Conservation (phyloP, 1,140 invertebrate genomes). For the Drosophila dunni region DNA sequence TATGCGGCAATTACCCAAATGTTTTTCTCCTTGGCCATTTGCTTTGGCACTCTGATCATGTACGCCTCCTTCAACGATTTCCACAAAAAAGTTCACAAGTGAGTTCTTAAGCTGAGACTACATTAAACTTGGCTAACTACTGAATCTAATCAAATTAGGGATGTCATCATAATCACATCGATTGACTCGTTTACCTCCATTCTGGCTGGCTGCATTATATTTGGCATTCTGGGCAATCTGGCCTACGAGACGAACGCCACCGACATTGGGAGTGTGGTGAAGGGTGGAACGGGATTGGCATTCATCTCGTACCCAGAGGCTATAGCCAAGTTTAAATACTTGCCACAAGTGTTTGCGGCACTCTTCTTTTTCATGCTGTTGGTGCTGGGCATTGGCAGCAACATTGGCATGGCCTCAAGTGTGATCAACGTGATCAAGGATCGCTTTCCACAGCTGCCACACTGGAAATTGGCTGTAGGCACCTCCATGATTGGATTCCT, state of each 20-base stretch:
- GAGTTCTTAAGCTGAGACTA: slow-evolving; percentile 41
- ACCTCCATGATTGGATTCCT: slow-evolving; percentile 88
- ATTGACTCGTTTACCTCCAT: slow-evolving; percentile 93
- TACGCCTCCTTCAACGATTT: slow-evolving; percentile 94
- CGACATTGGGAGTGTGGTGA: slow-evolving; percentile 85
- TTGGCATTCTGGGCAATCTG: slow-evolving; percentile 92
- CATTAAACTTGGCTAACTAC: too few relatives aligned
- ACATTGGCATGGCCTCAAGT: slow-evolving; percentile 88
- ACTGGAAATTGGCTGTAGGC: slow-evolving; percentile 87
- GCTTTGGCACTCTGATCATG: slow-evolving; percentile 92
- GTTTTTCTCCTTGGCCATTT: slow-evolving; percentile 93
- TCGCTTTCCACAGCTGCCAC: slow-evolving; percentile 87
- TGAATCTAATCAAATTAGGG: slow-evolving; percentile 84
- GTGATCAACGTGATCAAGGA: slow-evolving; percentile 90
- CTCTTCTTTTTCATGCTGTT: slow-evolving; percentile 96
- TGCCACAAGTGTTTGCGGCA: slow-evolving; percentile 93
- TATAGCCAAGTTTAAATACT: slow-evolving; percentile 91
- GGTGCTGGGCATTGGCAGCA: slow-evolving; percentile 91
- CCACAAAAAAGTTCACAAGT: slow-evolving; percentile 92
- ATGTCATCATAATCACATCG: slow-evolving; percentile 91
- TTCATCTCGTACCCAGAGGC: slow-evolving; percentile 95
- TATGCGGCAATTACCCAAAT: slow-evolving; percentile 94
- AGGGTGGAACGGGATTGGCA: slow-evolving; percentile 88
- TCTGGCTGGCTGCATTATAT: slow-evolving; percentile 94
- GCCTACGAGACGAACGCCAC: slow-evolving; percentile 87